A percentile compares a stretch with the other conserved stretches of the same genome.
Evolutionary conservation across 2,888 invertebrate species (phyloP).

Genomic region (Conistra vaccinii): DNA sequence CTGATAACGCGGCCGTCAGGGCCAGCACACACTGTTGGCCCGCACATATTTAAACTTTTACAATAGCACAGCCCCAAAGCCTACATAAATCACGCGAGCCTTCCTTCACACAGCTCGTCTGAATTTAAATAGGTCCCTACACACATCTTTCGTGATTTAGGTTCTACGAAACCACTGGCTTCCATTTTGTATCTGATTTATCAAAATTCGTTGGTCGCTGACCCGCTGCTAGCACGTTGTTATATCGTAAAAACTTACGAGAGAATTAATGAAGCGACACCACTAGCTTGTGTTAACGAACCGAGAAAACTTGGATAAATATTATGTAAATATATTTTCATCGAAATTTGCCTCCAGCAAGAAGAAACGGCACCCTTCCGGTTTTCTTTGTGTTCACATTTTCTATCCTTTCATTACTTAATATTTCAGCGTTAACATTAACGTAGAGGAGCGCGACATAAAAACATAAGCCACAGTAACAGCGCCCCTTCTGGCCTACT

Average conservation of each 20-base stretch:
- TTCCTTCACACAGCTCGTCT: conserved; percentile 86
- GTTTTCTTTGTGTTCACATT: conserved; percentile 54
- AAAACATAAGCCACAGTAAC: conserved; percentile 54
- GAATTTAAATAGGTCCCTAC: conserved; percentile 87
- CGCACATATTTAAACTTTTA: conserved; percentile 87
- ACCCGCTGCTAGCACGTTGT: conserved; percentile 43
- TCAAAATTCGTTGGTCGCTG: conserved; percentile 62
- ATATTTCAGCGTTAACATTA: conserved; percentile 61
- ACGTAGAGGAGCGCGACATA: conserved; percentile 44
- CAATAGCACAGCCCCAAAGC: conserved; percentile 79
- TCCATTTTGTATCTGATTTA: conserved; percentile 74
- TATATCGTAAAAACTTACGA: conserved; percentile 59
- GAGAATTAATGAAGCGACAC: conserved; percentile 60
- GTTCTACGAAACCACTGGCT: conserved; percentile 73
- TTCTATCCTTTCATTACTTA: conserved; percentile 60
- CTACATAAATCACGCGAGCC: conserved; percentile 85
- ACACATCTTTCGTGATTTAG: conserved; percentile 84
- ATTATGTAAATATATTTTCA: conserved; percentile 57
- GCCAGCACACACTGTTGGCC: conserved; percentile 66
- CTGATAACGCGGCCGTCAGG: conserved; percentile 62
- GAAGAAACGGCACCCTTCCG: conserved; percentile 35
- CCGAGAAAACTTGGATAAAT: conserved; percentile 57
- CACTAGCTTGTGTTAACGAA: conserved; percentile 61
- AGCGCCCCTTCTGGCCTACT: conserved; percentile 42
- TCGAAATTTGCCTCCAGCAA: conserved; percentile 33